Evolutionary conservation across 2,888 invertebrate species (phyloP), one percentile per base, ranked within the genome.

Genomic region (Alcis repandata): DNA sequence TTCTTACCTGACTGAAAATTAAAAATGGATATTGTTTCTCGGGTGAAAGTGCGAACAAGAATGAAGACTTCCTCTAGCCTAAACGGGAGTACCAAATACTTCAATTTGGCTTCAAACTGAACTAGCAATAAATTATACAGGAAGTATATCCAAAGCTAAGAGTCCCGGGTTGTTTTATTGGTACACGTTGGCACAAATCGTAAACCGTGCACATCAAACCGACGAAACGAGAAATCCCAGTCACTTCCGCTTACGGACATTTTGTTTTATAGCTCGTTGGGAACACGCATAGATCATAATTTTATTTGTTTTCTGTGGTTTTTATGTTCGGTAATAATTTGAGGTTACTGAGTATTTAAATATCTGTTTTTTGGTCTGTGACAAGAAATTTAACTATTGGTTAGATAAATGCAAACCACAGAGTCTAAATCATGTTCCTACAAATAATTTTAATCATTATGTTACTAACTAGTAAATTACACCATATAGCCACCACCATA

Each of bases 141-240:
- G 36, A 52, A 20, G 40, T 19, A 17, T 13, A 58, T 48, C 36
- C n/a, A 58, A 38, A 40, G 20, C 40, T 11, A 15, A 49, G n/a
- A 43, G 43, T 51, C 32, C 13, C 17, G 32, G 8, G 46, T 15
- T 22, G 22, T 57, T 63, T 64, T 68, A 67, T 70, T 61, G 63
- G 67, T 62, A 65, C 68, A 70, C 58, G 67, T 63, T 65, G 63
- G 67, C 63, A 70, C 67, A 59, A 43, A 56, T 70, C 70, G 67
- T 72, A 70, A 72, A 70, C 15, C 33, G 33, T 19, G 46, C 58
- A 59, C 67, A 62, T 67, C 57, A 67, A 67, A 62, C 49, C 48
- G 27, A 49, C 62, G 59, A 56, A 68, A 70, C 52, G 67, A 56
- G 63, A 62, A 70, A 70, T 61, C 59, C 59, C 67, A 59, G 68